Conservation (phyloP, 2,888 invertebrate genomes). For the Blomia tropicalis region DNA sequence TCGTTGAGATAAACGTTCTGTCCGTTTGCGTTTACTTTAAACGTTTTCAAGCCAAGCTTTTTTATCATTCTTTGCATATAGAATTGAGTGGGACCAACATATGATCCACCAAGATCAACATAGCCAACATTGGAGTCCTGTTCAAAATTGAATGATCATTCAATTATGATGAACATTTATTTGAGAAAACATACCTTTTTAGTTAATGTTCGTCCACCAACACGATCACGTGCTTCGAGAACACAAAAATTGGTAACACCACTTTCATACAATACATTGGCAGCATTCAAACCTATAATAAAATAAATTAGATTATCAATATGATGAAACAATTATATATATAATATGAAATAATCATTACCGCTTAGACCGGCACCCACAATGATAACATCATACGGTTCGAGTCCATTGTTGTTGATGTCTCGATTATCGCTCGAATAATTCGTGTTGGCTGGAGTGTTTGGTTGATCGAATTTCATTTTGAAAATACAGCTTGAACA, state of each 20-base stretch:
- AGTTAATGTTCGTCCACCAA: constrained; percentile 90
- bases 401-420: constrained; percentile 5
- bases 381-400: constrained; percentile 6
- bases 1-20: constrained; percentile 6
- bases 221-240: constrained; percentile 53
- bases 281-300: background rate
- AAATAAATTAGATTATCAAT: background rate
- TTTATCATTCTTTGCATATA: constrained; percentile 33
- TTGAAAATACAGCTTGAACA: background rate
- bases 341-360: background rate
- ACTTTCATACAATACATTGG: background rate
- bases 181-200: background rate
- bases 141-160: background rate
- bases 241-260: constrained; percentile 38
- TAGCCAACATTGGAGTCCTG: constrained; percentile 25
- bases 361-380: constrained; percentile 19
- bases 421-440: background rate
- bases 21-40: constrained; percentile 27
- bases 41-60: constrained; percentile 32
- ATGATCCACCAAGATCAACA: constrained; percentile 34
- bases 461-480: constrained; percentile 5
- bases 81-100: constrained; percentile 34
- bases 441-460: background rate
- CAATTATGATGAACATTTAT: background rate
- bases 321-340: background rate